Base-by-base conservation (phyloP, 2,888 invertebrate genomes). In the Drosophila multiciliata region DNA sequence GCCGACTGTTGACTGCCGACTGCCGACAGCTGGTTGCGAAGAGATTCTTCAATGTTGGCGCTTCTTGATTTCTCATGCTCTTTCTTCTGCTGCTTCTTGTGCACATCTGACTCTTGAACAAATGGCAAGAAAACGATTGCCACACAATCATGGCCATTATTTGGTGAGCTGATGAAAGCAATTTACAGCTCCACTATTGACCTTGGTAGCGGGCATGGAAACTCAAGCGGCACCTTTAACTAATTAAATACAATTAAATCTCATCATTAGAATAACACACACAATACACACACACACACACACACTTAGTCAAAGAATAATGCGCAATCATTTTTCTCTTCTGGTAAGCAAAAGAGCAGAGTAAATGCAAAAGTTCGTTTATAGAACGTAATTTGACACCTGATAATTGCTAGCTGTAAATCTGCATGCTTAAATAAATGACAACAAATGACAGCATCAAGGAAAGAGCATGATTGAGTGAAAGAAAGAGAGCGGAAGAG, bases 51-150 rank as follows among this genome's bases (percentile, higher is more conserved):
- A 68, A 32, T n/a, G 61, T 59, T 75, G 75, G 68, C 76, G 89
- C 75, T 87, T 87, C 89, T 86, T 88, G 86, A 86, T 87, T 89
- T 78, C 75, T 72, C 82, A 78, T 48, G 65, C 48, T 61, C 42
- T 53, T 57, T 50, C 12, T 72, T 54, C 20, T 42, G 50, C 55
- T 23, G 48, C 36, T 33, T 55, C 54, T 42, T 49, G n/a, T 38
- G 40, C 36, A 50, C 36, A 52, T 29, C 23, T 29, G 63, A 45
- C 33, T 71, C 48, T 23, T 4, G 15, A 20, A 8, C 49, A 36
- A 36, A 26, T 48, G 38, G 17, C 23, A 11, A 36, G 26, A 55
- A 42, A 68, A 42, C 36, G 8, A 45, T 33, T 69, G 74, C 49
- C 58, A 45, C 38, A 59, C 66, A 77, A 73, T 73, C 57, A 73